Conservation (phyloP, 1,140 invertebrate species). For the Ephestia elutella region DNA sequence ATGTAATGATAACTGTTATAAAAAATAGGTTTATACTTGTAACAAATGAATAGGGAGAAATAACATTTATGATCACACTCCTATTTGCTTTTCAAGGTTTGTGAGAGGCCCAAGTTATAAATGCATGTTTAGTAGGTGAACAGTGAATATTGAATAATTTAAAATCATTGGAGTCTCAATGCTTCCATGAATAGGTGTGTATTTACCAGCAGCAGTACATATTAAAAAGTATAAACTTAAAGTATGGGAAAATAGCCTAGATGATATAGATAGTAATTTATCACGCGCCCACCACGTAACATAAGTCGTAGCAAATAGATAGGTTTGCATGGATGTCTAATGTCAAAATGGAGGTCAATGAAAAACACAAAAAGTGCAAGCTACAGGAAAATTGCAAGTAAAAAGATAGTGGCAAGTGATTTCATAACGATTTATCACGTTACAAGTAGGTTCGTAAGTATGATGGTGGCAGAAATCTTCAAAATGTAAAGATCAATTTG, state of each 20-base stretch:
- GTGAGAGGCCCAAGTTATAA: constrained; percentile 4
- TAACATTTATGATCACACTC: constrained; percentile 4
- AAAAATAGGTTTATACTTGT: too few species aligned
- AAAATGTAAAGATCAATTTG: constrained; percentile 6
- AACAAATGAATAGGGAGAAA: not conserved
- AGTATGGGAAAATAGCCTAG: not conserved
- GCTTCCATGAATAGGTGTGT: constrained; percentile 3
- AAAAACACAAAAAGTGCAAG: not conserved
- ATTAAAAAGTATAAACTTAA: not conserved
- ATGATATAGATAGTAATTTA: not conserved
- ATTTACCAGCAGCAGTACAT: not conserved
- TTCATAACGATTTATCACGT: constrained; percentile 11
- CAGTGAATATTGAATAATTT: not conserved
- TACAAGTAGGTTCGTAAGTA: not conserved
- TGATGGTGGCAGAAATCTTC: not conserved
- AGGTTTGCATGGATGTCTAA: constrained; percentile 5
- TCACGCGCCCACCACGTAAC: not conserved
- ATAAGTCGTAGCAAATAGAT: not conserved
- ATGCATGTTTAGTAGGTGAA: constrained; percentile 2
- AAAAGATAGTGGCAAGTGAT: constrained; percentile 6
- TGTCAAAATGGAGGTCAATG: constrained; percentile 11
- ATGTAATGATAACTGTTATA: too few species aligned
- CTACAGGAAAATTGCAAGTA: constrained; percentile 4
- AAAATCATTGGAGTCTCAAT: not conserved
- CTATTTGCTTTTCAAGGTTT: constrained; percentile 10